A percentile compares a stretch with the other conserved stretches of the same genome.
Conservation (phyloP, 2,888 invertebrate species). For the Sclerodermus sp. region DNA sequence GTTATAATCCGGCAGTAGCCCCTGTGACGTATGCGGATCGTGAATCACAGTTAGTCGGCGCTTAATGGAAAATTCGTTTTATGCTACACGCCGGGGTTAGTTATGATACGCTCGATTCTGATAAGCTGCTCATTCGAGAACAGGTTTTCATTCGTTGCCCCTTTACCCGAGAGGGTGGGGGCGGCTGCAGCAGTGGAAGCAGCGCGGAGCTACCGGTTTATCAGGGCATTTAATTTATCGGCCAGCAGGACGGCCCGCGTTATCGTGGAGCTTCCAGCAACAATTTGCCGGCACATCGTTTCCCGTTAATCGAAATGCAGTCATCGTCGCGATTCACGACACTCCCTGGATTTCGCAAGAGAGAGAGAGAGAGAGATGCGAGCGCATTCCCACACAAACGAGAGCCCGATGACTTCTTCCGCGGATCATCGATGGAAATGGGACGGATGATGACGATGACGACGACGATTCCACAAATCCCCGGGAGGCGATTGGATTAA, state of each 20-base stretch:
- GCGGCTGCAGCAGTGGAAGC: background rate
- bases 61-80: conserved; percentile 36
- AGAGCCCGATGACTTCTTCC: too few relatives aligned
- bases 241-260: conserved; percentile 11
- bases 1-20: too few relatives aligned
- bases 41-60: conserved; percentile 23
- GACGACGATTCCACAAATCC: too few relatives aligned
- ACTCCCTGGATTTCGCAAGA: too few relatives aligned
- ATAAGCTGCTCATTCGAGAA: conserved; percentile 27
- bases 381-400: too few relatives aligned
- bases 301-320: conserved; percentile 30
- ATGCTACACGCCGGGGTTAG: conserved; percentile 16
- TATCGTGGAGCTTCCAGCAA: conserved; percentile 24
- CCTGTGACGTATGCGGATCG: conserved; percentile 12
- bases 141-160: conserved; percentile 26
- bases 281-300: conserved; percentile 29
- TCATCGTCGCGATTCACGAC: conserved; percentile 18
- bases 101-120: conserved; percentile 32
- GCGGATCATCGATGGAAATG: too few relatives aligned
- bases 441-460: too few relatives aligned
- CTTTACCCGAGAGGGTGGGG: background rate
- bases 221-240: conserved; percentile 33
- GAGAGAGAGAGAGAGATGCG: too few relatives aligned
- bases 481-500: too few relatives aligned
- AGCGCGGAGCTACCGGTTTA: conserved; percentile 28